Evolutionary conservation across 2,113 vertebrate genomes (phyloP), one percentile per base, ranked within the genome.

Genomic region (Eublepharis macularius): DNA sequence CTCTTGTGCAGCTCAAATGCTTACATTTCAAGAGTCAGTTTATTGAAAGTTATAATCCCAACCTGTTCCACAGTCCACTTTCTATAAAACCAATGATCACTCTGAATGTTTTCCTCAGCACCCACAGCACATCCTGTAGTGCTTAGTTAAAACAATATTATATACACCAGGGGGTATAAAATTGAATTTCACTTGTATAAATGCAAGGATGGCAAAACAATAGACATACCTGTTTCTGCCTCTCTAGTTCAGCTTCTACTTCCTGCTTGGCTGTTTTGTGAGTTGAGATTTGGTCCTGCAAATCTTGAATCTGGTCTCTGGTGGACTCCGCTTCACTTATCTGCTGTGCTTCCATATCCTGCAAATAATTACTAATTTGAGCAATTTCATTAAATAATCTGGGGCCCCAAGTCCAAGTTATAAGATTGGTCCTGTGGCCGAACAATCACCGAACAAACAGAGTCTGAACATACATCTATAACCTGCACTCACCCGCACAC

Each of bases 321-420:
- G 97, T 96, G 1, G 96, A 94, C 78, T 99, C 98, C 2, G 97
- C 96, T 92, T 99, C 99, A 16, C 94, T 95, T 36, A 99, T 89
- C 19, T 98, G 98, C 94, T 98, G 98, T 36, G 92, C 89, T 94
- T 99, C 99, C 95, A 97, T 90, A 92, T 99, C 98, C 99, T 99
- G 90, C 60, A 87, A 3, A 2, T 86, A 90, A 4, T 49, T 49
- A 65, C 19, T 9, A 21, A 43, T 41, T 83, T 75, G 41, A 76
- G 17, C 63, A 60, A 72, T 80, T 80, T n/a, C 2, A 45, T 68
- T 21, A 72, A 60, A 66, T 0, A 0, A 32, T 17, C 51, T 24
- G 8, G 4, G 26, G 17, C 4, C 41, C 34, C 17, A 36, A 21
- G 36, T 69, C n/a, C 32, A n/a, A 1, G 17, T 12, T 7, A 63